Evolutionary conservation across 1,140 invertebrate species (phyloP), one percentile per base, ranked within the genome.

Genomic region (Asbolus verrucosus): DNA sequence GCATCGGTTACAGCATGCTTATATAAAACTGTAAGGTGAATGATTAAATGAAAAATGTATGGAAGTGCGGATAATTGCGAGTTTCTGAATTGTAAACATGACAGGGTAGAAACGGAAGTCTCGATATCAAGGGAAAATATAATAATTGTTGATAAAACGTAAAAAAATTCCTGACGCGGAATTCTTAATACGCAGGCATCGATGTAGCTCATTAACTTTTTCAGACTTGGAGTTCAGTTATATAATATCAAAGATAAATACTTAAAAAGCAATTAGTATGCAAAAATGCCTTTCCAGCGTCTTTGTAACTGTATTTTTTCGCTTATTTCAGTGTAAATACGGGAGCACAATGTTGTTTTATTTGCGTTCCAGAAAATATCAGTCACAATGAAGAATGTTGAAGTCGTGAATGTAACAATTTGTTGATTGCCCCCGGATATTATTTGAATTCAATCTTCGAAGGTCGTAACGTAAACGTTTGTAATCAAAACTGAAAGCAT

Each of bases 401-500:
- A 43, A 43, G 39, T 43, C 11, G 39, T 43, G 39, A 43, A 43
- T 43, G 39, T 43, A 43, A 43, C 39, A 43, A 43, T 43, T 43
- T 43, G 39, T 43, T 43, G 39, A 43, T 43, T 18, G 39, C 39
- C 39, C 39, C 39, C 39, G 39, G 39, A 43, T 43, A 43, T 43
- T 43, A 43, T 43, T 43, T 43, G 39, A 43, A 43, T 43, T 43
- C 39, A 43, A 43, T 43, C 39, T 43, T 43, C 39, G 39, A 43
- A 43, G 39, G 39, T 43, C 39, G 39, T 14, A 43, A 43, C 39
- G 39, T 43, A 43, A 16, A 43, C 39, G 39, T 16, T 43, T 14
- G 39, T 43, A 43, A 43, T 43, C 39, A 15, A 43, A 43, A 11
- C 16, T 18, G 15, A 43, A 43, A 43, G 15, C 39, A 43, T 43